Conservation (phyloP, 2,797 vertebrate genomes). For the Hafferia zeledoni region DNA sequence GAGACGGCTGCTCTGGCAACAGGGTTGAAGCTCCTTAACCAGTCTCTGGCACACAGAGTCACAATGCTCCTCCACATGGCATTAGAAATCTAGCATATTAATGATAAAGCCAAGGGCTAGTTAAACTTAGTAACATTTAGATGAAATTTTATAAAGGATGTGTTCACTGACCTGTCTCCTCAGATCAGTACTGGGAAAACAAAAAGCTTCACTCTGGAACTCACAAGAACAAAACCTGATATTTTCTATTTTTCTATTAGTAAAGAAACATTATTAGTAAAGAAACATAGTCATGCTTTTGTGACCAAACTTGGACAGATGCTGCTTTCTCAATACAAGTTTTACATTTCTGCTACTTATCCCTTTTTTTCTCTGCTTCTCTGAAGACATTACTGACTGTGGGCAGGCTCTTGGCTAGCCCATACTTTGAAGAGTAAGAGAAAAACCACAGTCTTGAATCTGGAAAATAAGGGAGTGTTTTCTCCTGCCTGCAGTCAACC, state of each 20-base stretch:
- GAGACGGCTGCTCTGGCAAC: fast-evolving
- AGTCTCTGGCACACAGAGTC: background rate
- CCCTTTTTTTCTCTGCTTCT: background rate
- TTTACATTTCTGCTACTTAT: background rate
- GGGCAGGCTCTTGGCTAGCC: background rate
- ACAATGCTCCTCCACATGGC: background rate
- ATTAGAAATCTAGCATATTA: background rate
- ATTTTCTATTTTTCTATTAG: background rate
- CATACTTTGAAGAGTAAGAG: background rate
- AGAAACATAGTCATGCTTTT: background rate
- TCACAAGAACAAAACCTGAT: background rate
- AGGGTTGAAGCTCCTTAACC: background rate
- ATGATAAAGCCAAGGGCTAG: slow-evolving; percentile 2
- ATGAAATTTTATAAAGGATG: background rate
- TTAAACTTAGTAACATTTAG: background rate
- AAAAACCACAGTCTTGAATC: background rate
- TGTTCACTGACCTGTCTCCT: slow-evolving; percentile 3
- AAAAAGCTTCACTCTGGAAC: background rate
- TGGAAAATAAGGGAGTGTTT: background rate
- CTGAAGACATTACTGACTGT: background rate
- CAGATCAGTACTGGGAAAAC: background rate
- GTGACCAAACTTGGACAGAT: background rate
- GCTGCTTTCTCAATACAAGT: background rate
- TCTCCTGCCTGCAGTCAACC: background rate
- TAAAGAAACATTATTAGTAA: background rate